Conservation (phyloP, 2,113 vertebrate genomes). For the Phrynocephalus versicolor region DNA sequence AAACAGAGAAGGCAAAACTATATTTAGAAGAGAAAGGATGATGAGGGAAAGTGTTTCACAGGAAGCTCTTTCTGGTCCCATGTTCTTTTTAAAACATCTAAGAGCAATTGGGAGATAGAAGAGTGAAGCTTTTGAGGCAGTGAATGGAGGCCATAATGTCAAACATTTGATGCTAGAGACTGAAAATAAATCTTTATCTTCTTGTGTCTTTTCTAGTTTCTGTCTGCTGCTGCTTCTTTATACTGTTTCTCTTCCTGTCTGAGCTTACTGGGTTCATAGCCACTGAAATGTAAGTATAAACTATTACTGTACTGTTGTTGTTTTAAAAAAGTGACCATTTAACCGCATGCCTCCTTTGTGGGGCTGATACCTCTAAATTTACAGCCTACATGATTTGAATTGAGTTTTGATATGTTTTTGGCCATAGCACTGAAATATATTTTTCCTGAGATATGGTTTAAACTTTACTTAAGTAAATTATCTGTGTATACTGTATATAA, state of each 20-base stretch:
- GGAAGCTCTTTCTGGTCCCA: background rate
- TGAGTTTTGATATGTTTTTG: background rate
- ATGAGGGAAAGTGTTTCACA: background rate
- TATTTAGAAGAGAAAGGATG: background rate
- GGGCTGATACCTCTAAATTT: background rate
- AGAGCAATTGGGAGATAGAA: background rate
- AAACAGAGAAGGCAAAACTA: background rate
- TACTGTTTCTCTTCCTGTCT: constrained; percentile 98
- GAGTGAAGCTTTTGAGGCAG: background rate
- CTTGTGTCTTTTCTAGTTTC: constrained; percentile 84
- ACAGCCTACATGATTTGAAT: background rate
- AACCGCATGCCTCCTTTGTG: background rate
- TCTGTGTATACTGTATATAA: background rate
- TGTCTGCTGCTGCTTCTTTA: constrained; percentile 97
- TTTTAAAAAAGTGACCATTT: constrained; percentile 16
- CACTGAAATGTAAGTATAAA: constrained; percentile 95
- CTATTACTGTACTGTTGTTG: constrained; percentile 14
- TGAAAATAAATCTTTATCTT: constrained; percentile 29
- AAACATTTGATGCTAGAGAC: background rate
- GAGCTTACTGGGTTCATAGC: constrained; percentile 98
- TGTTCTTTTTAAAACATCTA: background rate
- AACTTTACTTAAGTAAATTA: constrained; percentile 20
- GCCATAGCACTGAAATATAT: background rate
- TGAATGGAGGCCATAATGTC: background rate
- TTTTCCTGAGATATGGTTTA: background rate